Base-by-base conservation (phyloP, 2,113 vertebrate genomes). In the Rhinoderma darwinii region DNA sequence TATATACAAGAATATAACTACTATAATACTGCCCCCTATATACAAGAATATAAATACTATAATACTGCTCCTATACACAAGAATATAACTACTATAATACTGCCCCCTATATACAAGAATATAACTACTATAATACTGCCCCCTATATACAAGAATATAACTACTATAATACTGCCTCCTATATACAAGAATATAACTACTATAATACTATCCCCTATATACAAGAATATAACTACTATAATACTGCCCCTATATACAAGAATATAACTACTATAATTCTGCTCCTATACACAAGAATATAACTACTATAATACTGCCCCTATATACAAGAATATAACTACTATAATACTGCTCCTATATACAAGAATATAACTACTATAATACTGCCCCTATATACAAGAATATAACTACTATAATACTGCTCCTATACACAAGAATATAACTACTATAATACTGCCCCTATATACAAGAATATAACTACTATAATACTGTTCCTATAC, bases 221-320 rank as follows among this genome's bases (percentile, higher is more conserved):
- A 20, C 14, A 70, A 20, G 66, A 70, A 37, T 70, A 70, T 70
- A 70, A 70, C 66, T 70, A 70, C 32, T 37, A 37, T 70, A 70
- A 37, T 70, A 70, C 66, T 70, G 32, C 30, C n/a, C 20, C 9
- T 47, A 47, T 47, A 11, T 12, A 11, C n/a, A n/a, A n/a, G n/a
- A 70, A 37, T 70, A 70, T 70, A 70, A 70, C 66, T 70, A 70
- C 32, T 37, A 37, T 70, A 70, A 37, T 70, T 37, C 66, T 70
- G 32, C 30, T n/a, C 20, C 9, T 47, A 47, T 47, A 11, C 44
- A 11, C 44, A 47, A 9, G 2, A 8, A 10, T 12, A 11, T 11
- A 47, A 11, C 9, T 9, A 47, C 9, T 47, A 12, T 47, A 11
- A 11, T 47, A 11, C 44, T 47, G 44, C 44, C 17, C 61, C 61